Evolutionary conservation across 2,888 invertebrate species (phyloP).

Genomic region (Linnaemya vulpina): DNA sequence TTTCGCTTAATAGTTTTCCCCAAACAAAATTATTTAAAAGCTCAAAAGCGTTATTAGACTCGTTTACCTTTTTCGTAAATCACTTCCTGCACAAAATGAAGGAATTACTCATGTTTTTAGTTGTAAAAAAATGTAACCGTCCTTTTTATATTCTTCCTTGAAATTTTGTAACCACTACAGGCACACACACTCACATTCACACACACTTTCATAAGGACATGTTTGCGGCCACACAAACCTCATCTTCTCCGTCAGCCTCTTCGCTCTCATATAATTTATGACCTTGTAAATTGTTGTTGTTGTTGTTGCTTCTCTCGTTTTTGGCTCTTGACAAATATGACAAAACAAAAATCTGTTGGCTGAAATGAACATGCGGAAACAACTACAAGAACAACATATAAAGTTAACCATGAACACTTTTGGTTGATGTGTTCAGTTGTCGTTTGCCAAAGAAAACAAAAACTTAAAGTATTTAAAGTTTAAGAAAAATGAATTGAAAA

Average conservation of each 20-base stretch:
- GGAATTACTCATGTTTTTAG: neutral
- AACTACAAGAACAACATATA: neutral
- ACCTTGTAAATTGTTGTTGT: slow-evolving; percentile 15
- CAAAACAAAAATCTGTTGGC: neutral
- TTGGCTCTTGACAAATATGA: slow-evolving; percentile 7
- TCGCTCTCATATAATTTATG: slow-evolving; percentile 15
- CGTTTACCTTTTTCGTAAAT: neutral
- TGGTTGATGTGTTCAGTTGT: neutral
- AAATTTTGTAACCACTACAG: neutral
- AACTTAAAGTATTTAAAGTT: too few species aligned
- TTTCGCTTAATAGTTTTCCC: neutral
- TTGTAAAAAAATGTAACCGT: slow-evolving; percentile 8
- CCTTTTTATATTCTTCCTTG: neutral
- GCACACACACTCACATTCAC: neutral
- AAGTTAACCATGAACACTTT: neutral
- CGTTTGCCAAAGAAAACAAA: neutral
- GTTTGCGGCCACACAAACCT: too few species aligned
- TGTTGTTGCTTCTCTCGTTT: too few species aligned
- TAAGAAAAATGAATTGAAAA: too few species aligned
- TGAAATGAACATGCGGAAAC: neutral
- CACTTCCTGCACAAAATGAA: neutral
- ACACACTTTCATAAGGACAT: neutral
- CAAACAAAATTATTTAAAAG: neutral
- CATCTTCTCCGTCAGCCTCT: slow-evolving; percentile 1
- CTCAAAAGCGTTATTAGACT: slow-evolving; percentile 18